These are phyloP conservation scores for Mercenaria mercenaria DNA, from an alignment of 1,140 invertebrate species.

Conservation along the genomic window DNA sequence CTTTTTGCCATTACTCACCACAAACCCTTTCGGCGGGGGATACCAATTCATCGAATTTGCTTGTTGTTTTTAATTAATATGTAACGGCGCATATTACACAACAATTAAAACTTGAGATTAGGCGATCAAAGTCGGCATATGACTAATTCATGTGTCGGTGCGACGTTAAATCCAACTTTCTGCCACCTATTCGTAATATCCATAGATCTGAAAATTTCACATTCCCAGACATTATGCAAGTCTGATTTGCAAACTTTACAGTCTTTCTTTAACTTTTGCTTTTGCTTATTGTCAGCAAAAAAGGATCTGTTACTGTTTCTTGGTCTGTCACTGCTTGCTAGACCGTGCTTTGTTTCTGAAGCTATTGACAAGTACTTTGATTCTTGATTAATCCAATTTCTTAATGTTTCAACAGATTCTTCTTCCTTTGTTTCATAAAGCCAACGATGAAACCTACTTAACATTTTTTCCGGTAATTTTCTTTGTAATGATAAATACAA, in stretches of 20 bases:
- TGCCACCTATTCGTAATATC: neutral
- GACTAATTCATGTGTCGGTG: too few species aligned
- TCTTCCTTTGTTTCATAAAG: neutral
- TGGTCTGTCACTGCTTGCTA: neutral
- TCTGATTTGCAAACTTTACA: neutral
- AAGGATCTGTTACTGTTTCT: neutral
- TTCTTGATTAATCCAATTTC: constrained; percentile 4
- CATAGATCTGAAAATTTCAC: constrained; percentile 16
- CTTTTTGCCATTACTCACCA: too few species aligned
- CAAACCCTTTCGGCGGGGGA: too few species aligned
- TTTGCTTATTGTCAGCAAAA: neutral
- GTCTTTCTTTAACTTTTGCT: neutral
- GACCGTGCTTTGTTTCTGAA: constrained; percentile 25
- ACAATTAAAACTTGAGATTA: too few species aligned
- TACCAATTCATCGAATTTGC: too few species aligned
- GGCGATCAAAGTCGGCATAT: too few species aligned
- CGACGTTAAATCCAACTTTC: neutral
- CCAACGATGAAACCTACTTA: neutral
- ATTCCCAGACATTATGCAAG: constrained; percentile 8
- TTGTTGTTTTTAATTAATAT: too few species aligned
- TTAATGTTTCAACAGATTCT: constrained; percentile 23
- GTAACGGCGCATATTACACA: too few species aligned
- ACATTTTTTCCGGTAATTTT: constrained; percentile 11
- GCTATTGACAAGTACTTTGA: neutral
- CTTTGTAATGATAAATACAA: constrained; percentile 14